Conservation (phyloP, 2,113 vertebrate genomes). For the Laticauda colubrina region DNA sequence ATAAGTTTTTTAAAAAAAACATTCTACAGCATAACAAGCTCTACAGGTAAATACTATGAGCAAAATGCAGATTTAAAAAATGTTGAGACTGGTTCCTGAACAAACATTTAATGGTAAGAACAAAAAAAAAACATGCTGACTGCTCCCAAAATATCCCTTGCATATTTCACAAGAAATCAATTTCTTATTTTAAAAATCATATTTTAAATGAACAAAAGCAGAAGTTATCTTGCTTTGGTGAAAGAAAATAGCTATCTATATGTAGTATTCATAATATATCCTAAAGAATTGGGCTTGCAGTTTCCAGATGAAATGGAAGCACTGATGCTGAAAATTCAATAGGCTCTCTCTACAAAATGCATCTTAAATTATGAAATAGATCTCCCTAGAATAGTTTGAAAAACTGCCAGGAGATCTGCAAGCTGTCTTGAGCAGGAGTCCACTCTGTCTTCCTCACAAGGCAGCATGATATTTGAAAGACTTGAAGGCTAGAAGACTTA, state of each 20-base stretch:
- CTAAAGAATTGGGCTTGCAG: not conserved
- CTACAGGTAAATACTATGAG: not conserved
- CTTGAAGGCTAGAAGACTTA: not conserved
- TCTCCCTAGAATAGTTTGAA: not conserved
- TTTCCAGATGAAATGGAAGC: constrained; percentile 3
- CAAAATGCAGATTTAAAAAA: not conserved
- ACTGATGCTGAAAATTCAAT: not conserved
- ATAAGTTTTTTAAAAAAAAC: not conserved
- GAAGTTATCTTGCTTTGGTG: not conserved
- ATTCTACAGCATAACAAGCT: not conserved
- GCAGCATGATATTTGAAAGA: not conserved
- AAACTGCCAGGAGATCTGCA: not conserved
- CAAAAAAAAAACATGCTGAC: constrained; percentile 41
- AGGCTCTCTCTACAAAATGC: not conserved
- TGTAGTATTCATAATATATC: not conserved
- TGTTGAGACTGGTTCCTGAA: not conserved
- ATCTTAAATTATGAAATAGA: not conserved
- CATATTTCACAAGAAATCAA: constrained; percentile 14
- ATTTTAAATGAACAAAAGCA: constrained; percentile 33
- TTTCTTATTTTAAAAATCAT: constrained; percentile 26
- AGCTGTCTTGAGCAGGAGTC: not conserved
- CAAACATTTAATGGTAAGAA: constrained; percentile 43
- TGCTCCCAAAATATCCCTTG: constrained; percentile 28
- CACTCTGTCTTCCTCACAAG: not conserved
- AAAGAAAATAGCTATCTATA: not conserved